These are phyloP conservation scores for Corapipo altera DNA, from an alignment of 2,113 vertebrate species.

Conservation along the genomic window DNA sequence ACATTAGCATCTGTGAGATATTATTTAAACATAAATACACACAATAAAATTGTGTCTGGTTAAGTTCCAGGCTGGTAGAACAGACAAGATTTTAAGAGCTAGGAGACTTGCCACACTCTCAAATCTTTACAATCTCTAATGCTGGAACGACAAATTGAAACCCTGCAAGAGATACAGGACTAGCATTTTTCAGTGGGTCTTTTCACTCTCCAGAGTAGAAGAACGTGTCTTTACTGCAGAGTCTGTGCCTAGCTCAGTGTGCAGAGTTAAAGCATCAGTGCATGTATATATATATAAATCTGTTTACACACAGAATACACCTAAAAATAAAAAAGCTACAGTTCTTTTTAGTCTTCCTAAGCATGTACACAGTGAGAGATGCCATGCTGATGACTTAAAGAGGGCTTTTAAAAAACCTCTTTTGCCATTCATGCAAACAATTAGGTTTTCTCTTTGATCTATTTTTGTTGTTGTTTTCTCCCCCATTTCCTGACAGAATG, in stretches of 20 bases:
- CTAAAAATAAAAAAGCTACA: background rate
- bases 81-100: background rate
- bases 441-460: background rate
- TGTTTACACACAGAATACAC: background rate
- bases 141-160: background rate
- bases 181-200: background rate
- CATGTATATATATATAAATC: rapidly evolving
- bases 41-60: background rate
- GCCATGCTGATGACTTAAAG: background rate
- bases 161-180: background rate
- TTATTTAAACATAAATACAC: background rate
- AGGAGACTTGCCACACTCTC: background rate
- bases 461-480: background rate
- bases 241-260: background rate
- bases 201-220: background rate
- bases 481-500: background rate
- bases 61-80: background rate
- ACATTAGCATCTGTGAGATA: background rate
- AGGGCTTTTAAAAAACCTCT: background rate
- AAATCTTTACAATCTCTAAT: background rate
- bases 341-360: background rate
- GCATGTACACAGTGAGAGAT: background rate
- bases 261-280: background rate
- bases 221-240: background rate
- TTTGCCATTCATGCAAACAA: background rate